Conservation (phyloP, 2,797 vertebrate species). For the Arctocebus calabarensis region DNA sequence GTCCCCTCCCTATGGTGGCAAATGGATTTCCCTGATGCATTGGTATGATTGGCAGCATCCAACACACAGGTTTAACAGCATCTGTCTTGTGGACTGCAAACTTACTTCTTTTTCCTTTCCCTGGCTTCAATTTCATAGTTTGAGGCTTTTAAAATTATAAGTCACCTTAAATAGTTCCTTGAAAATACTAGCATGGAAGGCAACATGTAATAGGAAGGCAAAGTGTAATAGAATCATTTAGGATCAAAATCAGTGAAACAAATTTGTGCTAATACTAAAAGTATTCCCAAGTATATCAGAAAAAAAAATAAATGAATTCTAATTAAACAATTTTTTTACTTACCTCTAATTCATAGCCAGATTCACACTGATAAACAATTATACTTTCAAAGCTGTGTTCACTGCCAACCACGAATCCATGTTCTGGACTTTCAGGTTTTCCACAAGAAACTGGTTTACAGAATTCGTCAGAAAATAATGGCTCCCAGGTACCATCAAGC, state of each 20-base stretch:
- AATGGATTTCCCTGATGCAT: background rate
- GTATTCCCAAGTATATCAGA: background rate
- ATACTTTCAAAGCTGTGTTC: constrained; percentile 91
- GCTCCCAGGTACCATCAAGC: constrained; percentile 93
- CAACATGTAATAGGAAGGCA: background rate
- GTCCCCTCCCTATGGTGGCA: background rate
- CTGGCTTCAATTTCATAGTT: background rate
- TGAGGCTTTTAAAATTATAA: constrained; percentile 26
- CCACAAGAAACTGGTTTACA: constrained; percentile 93
- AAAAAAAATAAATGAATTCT: background rate
- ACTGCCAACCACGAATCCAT: constrained; percentile 92
- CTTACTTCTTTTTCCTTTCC: background rate
- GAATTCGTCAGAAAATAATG: constrained; percentile 90
- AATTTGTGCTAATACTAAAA: constrained; percentile 1
- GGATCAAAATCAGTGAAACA: background rate
- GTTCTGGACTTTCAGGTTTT: constrained; percentile 89
- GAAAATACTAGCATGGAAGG: background rate
- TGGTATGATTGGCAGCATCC: background rate
- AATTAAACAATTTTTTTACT: constrained; percentile 61
- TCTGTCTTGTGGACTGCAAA: background rate
- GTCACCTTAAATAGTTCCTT: constrained; percentile 31
- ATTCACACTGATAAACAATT: constrained; percentile 92
- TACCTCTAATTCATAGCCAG: constrained; percentile 96
- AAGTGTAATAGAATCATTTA: constrained; percentile 9
- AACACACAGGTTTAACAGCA: background rate